Percentiles rank a stretch among this genome's conserved stretches.
Evolutionary conservation across 2,888 invertebrate genomes (phyloP).

Genomic region (Homarus gammarus): DNA sequence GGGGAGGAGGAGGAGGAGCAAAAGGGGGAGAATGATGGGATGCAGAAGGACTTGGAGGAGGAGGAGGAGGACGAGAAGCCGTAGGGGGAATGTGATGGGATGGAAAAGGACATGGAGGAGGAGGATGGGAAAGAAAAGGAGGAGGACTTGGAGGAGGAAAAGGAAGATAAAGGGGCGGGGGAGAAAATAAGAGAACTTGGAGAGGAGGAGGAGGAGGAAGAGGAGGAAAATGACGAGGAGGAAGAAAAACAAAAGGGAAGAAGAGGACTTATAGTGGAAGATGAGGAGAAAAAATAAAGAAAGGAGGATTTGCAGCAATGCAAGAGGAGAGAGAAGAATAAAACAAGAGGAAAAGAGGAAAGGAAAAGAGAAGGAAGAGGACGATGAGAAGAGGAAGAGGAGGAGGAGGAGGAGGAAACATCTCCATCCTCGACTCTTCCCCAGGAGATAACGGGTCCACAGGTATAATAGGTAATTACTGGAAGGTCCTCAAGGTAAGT

Average conservation of each 20-base stretch:
- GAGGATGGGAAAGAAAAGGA: slow-evolving; percentile 1
- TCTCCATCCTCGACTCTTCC: no score
- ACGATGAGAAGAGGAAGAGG: no score
- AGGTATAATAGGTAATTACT: no score
- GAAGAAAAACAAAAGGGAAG: not conserved
- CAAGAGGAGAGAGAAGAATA: not conserved
- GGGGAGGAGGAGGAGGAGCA: not conserved
- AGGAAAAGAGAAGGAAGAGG: no score
- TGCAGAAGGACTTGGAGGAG: not conserved
- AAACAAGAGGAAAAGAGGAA: not conserved
- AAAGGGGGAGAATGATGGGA: not conserved
- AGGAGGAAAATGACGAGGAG: not conserved
- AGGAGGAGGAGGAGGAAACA: no score
- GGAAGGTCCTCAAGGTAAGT: no score
- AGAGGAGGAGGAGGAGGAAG: not conserved
- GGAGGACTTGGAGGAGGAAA: no score
- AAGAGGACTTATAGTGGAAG: no score
- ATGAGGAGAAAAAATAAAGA: no score
- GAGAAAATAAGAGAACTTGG: no score
- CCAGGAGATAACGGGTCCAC: no score
- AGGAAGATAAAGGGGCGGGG: no score
- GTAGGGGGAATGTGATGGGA: not conserved
- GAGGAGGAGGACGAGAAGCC: not conserved
- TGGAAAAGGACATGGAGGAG: not conserved
- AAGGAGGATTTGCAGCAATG: not conserved